Evolutionary conservation across 2,113 vertebrate genomes (phyloP).

Genomic region (Potamarius usumacintae): DNA sequence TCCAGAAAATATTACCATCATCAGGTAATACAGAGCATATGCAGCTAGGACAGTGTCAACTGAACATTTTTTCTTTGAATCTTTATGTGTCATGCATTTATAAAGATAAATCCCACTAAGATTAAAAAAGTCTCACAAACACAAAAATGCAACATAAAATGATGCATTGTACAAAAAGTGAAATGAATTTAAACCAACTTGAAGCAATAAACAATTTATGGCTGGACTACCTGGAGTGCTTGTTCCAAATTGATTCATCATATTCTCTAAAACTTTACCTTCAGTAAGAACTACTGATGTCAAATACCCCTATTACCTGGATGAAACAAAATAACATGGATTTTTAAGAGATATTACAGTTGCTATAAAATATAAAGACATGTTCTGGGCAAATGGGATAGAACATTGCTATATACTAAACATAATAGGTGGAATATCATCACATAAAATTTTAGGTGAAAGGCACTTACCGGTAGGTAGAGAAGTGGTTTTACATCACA

Average conservation of each 20-base stretch:
- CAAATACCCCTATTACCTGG: background rate
- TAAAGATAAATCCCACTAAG: background rate
- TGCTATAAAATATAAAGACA: background rate
- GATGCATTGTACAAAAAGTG: background rate
- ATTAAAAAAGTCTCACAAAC: background rate
- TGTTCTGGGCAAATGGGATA: background rate
- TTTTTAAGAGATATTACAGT: background rate
- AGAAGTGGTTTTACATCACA: background rate
- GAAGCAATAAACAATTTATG: background rate
- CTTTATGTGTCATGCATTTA: background rate
- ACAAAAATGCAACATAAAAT: background rate
- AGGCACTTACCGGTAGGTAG: background rate
- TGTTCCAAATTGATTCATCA: background rate
- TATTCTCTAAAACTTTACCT: background rate
- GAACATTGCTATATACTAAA: background rate
- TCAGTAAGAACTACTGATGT: background rate
- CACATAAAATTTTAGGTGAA: background rate
- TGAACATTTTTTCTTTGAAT: background rate
- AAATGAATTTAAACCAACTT: background rate
- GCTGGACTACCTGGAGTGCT: background rate
- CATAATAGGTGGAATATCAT: background rate
- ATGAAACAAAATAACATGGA: too few relatives aligned
- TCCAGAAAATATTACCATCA: background rate
- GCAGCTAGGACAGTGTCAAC: background rate
- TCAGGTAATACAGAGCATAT: background rate